Percentiles rank a stretch among this genome's conserved stretches.
phyloP scores from a whole-genome alignment of 1,140 invertebrate genomes.

The Cydia amplana region DNA sequence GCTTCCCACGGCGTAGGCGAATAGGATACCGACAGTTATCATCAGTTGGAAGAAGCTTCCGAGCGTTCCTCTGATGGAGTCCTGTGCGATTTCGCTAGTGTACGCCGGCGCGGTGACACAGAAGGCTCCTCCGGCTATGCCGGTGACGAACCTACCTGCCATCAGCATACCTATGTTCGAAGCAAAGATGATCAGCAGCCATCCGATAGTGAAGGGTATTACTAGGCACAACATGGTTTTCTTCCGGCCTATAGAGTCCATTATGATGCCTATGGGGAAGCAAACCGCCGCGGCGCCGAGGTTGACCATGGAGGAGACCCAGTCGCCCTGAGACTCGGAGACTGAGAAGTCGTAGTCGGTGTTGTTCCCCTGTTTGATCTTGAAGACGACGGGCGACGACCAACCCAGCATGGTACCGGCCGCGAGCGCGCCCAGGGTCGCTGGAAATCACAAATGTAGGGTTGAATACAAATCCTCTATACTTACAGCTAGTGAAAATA shows the following conservation, averaged over 20 bases:
- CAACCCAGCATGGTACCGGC: conserved; percentile 85
- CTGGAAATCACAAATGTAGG: conserved; percentile 61
- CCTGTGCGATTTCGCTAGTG: conserved; percentile 90
- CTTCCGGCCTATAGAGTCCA: conserved; percentile 88
- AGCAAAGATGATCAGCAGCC: conserved; percentile 87
- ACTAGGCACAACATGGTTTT: conserved; percentile 85
- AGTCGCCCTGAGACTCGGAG: conserved; percentile 80
- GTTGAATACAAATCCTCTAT: background rate
- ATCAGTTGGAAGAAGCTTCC: conserved; percentile 90
- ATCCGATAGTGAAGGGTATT: conserved; percentile 87
- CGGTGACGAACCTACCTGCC: conserved; percentile 87
- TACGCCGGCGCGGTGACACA: conserved; percentile 90
- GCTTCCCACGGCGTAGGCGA: conserved; percentile 84
- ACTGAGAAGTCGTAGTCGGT: conserved; percentile 80
- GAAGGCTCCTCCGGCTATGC: conserved; percentile 86
- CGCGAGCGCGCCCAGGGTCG: conserved; percentile 80
- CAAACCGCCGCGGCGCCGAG: conserved; percentile 87
- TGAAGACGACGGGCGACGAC: conserved; percentile 85
- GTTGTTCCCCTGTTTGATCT: conserved; percentile 70
- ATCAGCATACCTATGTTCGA: conserved; percentile 84
- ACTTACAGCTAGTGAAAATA: background rate
- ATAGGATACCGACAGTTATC: conserved; percentile 86
- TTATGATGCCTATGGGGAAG: conserved; percentile 85
- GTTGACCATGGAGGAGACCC: conserved; percentile 86
- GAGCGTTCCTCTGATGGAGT: conserved; percentile 87